A percentile compares a stretch with the other conserved stretches of the same genome.
Evolutionary conservation across 2,113 vertebrate genomes (phyloP).

Genomic region (Labrus mixtus): DNA sequence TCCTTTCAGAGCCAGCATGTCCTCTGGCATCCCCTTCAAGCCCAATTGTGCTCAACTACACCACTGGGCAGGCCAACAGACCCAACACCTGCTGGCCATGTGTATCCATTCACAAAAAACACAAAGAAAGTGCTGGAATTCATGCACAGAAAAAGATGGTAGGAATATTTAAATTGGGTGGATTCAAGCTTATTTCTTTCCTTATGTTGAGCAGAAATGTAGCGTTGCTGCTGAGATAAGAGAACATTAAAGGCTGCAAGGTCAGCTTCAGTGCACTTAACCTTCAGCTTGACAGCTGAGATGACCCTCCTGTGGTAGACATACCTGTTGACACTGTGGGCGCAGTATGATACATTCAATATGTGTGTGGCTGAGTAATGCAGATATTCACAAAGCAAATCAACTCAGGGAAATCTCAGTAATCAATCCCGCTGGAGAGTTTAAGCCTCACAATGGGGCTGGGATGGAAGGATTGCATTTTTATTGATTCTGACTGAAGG

Average conservation of each 20-base stretch:
- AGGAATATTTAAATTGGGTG: constrained; percentile 8
- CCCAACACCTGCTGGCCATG: constrained; percentile 44
- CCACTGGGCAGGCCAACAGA: constrained; percentile 39
- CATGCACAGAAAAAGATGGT: constrained; percentile 23
- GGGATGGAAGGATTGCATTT: constrained; percentile 2
- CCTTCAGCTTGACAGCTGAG: constrained; percentile 19
- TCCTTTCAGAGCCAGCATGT: constrained; percentile 58
- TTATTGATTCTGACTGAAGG: constrained; percentile 53
- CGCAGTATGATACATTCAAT: constrained; percentile 32
- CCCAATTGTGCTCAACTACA: constrained; percentile 58
- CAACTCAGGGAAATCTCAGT: too few species aligned
- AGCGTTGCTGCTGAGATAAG: constrained; percentile 14
- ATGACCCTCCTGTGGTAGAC: constrained; percentile 25
- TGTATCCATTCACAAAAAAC: constrained; percentile 29
- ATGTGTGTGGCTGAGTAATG: constrained; percentile 26
- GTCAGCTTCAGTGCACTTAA: constrained; percentile 43
- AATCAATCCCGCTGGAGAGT: neutral
- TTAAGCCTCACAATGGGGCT: too few species aligned
- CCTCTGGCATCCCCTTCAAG: constrained; percentile 81
- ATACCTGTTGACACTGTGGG: constrained; percentile 28
- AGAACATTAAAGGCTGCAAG: constrained; percentile 16
- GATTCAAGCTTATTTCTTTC: constrained; percentile 29
- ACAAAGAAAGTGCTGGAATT: too few species aligned
- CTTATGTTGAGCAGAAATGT: constrained; percentile 41
- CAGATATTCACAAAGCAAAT: constrained; percentile 30